Conservation (phyloP, 2,113 vertebrate species). For the Glaucomys volans region DNA sequence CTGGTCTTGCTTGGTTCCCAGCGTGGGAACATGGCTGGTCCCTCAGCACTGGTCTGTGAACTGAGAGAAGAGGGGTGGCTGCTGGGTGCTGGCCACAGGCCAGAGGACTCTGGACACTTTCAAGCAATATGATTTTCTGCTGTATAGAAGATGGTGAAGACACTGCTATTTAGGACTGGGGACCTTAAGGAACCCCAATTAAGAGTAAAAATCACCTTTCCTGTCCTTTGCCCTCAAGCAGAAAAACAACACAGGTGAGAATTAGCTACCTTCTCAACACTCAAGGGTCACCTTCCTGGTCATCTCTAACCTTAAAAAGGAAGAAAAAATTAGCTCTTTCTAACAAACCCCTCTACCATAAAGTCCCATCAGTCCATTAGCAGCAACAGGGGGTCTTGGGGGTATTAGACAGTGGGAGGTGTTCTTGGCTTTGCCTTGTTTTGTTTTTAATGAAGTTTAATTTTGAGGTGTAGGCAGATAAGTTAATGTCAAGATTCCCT, state of each 20-base stretch:
- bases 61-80: not conserved
- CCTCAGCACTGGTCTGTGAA: not conserved
- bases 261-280: not conserved
- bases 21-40: not conserved
- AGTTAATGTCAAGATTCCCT: not conserved
- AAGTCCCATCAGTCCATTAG: not conserved
- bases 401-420: not conserved
- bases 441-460: not conserved
- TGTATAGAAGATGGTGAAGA: too few relatives aligned
- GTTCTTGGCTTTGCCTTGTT: not conserved
- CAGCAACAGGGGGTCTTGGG: not conserved
- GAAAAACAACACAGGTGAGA: not conserved
- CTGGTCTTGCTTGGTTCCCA: too few relatives aligned
- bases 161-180: not conserved
- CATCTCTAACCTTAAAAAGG: not conserved
- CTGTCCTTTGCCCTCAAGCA: not conserved
- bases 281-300: not conserved
- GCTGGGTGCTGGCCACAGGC: not conserved
- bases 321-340: not conserved
- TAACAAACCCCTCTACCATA: not conserved
- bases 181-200: not conserved
- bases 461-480: not conserved
- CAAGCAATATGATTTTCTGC: not conserved
- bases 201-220: not conserved
- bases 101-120: not conserved